Conservation (phyloP, 37 sponge, comb jelly and placozoan species). For the Spongia lamella region DNA sequence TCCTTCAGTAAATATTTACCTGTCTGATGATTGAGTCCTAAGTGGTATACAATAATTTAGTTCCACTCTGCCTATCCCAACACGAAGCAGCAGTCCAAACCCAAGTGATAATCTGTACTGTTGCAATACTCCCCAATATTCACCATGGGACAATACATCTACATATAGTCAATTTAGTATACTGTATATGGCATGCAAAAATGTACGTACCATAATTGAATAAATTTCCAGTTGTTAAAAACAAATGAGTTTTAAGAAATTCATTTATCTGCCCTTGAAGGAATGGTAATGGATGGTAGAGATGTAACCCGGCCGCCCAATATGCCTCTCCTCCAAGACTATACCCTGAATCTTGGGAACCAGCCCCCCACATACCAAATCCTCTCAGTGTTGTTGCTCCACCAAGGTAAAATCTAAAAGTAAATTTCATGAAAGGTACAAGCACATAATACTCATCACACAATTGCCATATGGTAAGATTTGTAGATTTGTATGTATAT, state of each 20-base stretch:
- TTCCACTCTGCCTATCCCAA: conserved; percentile 66
- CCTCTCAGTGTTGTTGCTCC: conserved; percentile 82
- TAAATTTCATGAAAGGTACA: no score
- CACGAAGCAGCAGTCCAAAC: conserved; percentile 43
- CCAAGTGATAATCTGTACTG: conserved; percentile 51
- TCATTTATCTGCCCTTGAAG: conserved; percentile 27
- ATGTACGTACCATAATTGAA: conserved; percentile 23
- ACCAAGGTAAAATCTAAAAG: conserved; percentile 81
- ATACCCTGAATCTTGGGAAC: conserved; percentile 61
- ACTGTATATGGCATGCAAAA: no score
- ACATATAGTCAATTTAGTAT: no score
- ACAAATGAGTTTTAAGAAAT: conserved; percentile 59
- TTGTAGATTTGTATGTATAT: no score
- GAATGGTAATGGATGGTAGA: conserved; percentile 76
- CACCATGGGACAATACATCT: no score
- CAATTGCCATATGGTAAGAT: no score
- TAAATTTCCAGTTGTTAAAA: conserved; percentile 78
- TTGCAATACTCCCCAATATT: conserved; percentile 1
- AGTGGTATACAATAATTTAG: conserved; percentile 69
- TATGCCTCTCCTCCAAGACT: conserved; percentile 78
- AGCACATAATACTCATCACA: no score
- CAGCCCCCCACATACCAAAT: conserved; percentile 86
- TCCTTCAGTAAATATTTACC: conserved; percentile 23
- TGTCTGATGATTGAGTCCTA: conserved; percentile 46
- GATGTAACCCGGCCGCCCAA: conserved; percentile 78